Conservation (phyloP, 2,113 vertebrate genomes). For the Origma solitaria region DNA sequence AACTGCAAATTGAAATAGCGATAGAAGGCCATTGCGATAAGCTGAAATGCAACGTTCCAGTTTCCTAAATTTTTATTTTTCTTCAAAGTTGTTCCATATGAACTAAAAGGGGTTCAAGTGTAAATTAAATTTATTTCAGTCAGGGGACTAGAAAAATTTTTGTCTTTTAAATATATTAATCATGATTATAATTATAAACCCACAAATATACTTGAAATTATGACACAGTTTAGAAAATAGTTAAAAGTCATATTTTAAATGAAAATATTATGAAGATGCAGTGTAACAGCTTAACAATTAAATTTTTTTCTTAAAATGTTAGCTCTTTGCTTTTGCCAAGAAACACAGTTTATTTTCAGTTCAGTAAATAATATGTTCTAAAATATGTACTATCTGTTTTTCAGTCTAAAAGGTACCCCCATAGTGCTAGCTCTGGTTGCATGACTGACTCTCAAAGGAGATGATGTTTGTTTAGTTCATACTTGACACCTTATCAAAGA, state of each 20-base stretch:
- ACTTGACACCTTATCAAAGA: background rate
- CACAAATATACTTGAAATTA: background rate
- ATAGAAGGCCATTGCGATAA: background rate
- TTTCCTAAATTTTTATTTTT: background rate
- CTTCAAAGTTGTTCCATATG: background rate
- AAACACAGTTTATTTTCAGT: background rate
- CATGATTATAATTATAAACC: background rate
- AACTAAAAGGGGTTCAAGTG: background rate
- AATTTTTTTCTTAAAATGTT: background rate
- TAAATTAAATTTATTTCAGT: background rate
- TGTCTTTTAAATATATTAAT: background rate
- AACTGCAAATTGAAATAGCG: background rate
- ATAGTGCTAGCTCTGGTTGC: background rate
- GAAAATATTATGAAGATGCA: background rate
- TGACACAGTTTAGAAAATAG: background rate
- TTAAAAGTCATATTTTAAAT: background rate
- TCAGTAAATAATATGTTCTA: background rate
- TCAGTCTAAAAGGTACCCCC: background rate
- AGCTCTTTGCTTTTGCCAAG: background rate
- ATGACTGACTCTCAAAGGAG: background rate
- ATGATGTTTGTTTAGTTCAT: background rate
- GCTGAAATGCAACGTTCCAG: background rate
- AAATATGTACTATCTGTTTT: background rate
- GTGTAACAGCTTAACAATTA: background rate
- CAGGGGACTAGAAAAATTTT: background rate